Evolutionary conservation across 2,113 vertebrate species (phyloP), one percentile per base, ranked within the genome.

Genomic region (Gobiocypris rarus): DNA sequence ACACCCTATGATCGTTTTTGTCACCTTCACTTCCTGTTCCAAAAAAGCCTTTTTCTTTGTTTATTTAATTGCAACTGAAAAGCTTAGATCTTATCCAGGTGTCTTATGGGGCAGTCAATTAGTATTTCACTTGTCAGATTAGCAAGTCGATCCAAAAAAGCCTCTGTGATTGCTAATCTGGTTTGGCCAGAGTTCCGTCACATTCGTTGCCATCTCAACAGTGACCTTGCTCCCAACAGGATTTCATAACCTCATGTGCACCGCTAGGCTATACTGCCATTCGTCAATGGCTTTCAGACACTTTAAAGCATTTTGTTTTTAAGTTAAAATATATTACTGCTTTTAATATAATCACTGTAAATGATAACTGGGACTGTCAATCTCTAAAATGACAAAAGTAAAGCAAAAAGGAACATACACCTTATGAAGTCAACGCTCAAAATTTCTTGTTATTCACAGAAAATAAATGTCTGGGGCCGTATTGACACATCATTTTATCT

Each of bases 81-180:
- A 81, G 61, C 73, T 71, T 80, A 74, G 45, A 83, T 73, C 19
- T 43, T 79, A 50, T 83, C 74, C 61, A 56, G 31, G 43, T 83
- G 58, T 81, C 61, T 70, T 86, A 73, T 75, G 74, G 75, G 41
- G 65, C 58, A 85, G 22, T 71, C 76, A 76, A 9, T 88, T 81
- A 88, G 81, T 48, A 11, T 84, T 6, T 78, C 75, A 77, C 87
- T 84, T 88, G 87, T 86, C 85, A 83, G 85, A 84, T 88, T 87
- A 87, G 78, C 69, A 38, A 75, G 73, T 84, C 54, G n/a, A 79
- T 85, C 82, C 22, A 56, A 41, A 71, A 77, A 83, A 69, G 70
- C 43, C 24, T 48, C 31, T 70, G 82, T 85, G 82, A 84, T 82
- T 65, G 80, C 69, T 85, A 85, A 88, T 87, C 86, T 86, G 78